phyloP scores from a whole-genome alignment of 92 coral and sea anemone species.

The Paragorgia papillata region DNA sequence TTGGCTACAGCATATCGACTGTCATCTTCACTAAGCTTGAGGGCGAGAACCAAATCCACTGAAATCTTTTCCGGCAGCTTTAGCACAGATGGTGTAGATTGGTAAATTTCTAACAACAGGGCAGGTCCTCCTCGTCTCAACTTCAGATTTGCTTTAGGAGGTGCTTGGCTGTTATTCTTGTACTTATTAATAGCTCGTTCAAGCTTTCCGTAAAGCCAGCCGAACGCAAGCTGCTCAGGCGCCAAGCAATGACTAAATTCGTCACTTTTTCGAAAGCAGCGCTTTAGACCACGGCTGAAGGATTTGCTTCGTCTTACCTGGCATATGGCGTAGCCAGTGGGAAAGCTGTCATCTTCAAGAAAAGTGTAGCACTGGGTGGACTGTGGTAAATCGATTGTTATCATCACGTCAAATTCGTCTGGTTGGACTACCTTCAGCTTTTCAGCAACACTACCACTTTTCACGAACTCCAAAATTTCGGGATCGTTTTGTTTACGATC shows the following conservation, averaged over 20 bases:
- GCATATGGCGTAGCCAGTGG: slow-evolving; percentile 40
- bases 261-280: slow-evolving; percentile 2
- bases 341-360: slow-evolving; percentile 16
- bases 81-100: neutral
- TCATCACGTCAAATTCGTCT: slow-evolving; percentile 33
- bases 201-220: slow-evolving; percentile 34
- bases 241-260: slow-evolving; percentile 26
- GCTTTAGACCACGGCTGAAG: neutral
- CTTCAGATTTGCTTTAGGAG: slow-evolving; percentile 19
- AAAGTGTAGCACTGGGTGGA: slow-evolving; percentile 22
- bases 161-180: slow-evolving; percentile 9
- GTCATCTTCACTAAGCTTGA: slow-evolving; percentile 14
- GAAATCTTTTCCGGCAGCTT: neutral
- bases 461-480: slow-evolving; percentile 18
- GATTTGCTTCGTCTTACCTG: slow-evolving; percentile 1
- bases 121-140: slow-evolving; percentile 38
- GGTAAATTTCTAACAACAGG: slow-evolving; percentile 13
- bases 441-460: slow-evolving; percentile 36
- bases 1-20: slow-evolving; percentile 38
- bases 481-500: slow-evolving; percentile 14
- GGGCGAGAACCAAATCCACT: slow-evolving; percentile 32
- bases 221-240: slow-evolving; percentile 31
- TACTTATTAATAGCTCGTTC: slow-evolving; percentile 6
- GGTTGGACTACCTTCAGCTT: slow-evolving; percentile 35
- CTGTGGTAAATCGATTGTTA: slow-evolving; percentile 4